Base-by-base conservation (phyloP, 2,888 invertebrate species). In the Andrena hattorfiana region DNA sequence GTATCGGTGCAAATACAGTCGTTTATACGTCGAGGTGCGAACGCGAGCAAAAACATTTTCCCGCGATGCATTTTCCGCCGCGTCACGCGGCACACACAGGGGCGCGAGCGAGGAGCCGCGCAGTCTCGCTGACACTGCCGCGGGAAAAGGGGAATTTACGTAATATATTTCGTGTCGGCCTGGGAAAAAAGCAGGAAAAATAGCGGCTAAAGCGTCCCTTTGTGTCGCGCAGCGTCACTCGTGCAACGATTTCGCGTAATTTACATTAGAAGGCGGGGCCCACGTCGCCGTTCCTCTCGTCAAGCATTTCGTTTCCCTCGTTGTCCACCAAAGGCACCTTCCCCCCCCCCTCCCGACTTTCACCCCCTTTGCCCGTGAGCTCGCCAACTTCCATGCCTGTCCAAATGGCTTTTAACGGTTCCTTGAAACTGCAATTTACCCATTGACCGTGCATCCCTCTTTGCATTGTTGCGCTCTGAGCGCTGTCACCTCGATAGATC, bases 1-100 rank as follows among this genome's bases (percentile, higher is more conserved):
- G 72, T 77, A 84, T 84, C 78, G 75, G 42, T n/a, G 80, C 76
- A 87, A 87, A 83, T 84, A 81, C 77, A 80, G 76, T 86, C 88
- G 77, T 86, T 86, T 86, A 64, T 77, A 74, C 63, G 67, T 62
- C 48, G 77, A 78, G 67, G 69, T 62, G 75, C 60, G 77, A 83
- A 68, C 69, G 35, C 35, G 64, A 48, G 72, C 60, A 72, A 76
- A 84, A 82, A 79, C 82, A 84, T 81, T 87, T 85, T 86, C 80
- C 67, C 80, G 67, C 76, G 76, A 78, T 71, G 74, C 84, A 82
- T 86, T 87, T 86, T 75, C 78, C 69, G 70, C 80, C 51, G 77
- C 69, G 68, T 81, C 81, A 71, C 84, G 76, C 78, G 35, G 4
- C 8, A 13, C 59, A 48, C 54, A 48, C n/a, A 20, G 26, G 1